phyloP scores from a whole-genome alignment of 2,797 vertebrate genomes.

The Thamnophis elegans region DNA sequence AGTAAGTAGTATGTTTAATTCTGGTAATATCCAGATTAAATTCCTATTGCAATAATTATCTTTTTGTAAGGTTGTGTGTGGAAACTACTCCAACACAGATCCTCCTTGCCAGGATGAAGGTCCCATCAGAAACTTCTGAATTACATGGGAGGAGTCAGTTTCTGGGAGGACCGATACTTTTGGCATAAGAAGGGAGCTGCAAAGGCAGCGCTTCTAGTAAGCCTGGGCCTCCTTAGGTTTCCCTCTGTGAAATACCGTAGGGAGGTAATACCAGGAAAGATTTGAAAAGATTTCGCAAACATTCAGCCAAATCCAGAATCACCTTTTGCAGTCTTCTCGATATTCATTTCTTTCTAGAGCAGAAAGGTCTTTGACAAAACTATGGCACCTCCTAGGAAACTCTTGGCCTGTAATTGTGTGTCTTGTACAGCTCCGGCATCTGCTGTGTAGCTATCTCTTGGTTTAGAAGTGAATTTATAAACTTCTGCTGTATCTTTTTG shows the following conservation, averaged over 20 bases:
- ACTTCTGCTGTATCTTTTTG: not conserved
- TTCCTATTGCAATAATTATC: not conserved
- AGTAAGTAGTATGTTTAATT: not conserved
- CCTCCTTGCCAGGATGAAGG: not conserved
- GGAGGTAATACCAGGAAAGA: not conserved
- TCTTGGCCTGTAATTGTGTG: not conserved
- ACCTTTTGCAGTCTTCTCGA: not conserved
- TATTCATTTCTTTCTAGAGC: not conserved
- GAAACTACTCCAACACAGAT: not conserved
- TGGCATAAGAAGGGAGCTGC: not conserved
- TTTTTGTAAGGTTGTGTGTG: not conserved
- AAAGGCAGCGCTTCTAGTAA: not conserved
- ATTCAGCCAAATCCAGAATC: no score
- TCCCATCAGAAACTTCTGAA: not conserved
- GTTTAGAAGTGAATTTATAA: not conserved
- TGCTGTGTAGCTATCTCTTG: not conserved
- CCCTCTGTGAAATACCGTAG: not conserved
- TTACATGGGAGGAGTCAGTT: not conserved
- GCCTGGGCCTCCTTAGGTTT: not conserved
- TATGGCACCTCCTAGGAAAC: not conserved
- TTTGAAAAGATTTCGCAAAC: not conserved
- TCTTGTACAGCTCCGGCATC: not conserved
- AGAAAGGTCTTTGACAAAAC: not conserved
- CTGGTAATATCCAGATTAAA: not conserved
- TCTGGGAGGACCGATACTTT: conserved; percentile 7